Conservation (phyloP, 2,888 invertebrate species). For the Drosophila kokeensis region DNA sequence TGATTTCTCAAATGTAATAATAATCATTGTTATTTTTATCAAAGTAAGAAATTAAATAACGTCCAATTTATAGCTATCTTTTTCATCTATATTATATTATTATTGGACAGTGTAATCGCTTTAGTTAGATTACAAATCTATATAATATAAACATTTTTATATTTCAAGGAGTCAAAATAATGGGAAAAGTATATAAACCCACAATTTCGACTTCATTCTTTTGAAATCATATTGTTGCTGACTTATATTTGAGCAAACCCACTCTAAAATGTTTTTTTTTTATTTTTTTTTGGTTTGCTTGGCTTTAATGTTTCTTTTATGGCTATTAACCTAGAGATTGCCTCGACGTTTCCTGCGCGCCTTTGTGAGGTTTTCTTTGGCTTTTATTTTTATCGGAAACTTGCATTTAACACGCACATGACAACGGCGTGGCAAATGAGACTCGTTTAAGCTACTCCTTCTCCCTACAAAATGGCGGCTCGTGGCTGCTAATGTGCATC, state of each 20-base stretch:
- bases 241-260: slow-evolving; percentile 1
- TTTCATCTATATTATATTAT: no score
- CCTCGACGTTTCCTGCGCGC: slow-evolving; percentile 24
- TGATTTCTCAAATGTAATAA: background rate
- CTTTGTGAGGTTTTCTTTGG: slow-evolving; percentile 16
- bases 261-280: background rate
- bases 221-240: background rate
- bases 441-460: slow-evolving; percentile 13
- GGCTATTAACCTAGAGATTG: slow-evolving; percentile 49
- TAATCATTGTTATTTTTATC: background rate
- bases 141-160: background rate
- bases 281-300: slow-evolving; percentile 23
- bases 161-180: background rate
- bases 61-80: background rate
- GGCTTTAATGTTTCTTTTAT: slow-evolving; percentile 49
- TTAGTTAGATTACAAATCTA: background rate
- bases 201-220: background rate
- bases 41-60: background rate
- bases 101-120: no score
- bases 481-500: slow-evolving; percentile 4
- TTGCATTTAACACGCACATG: slow-evolving; percentile 75
- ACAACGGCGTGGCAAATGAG: slow-evolving; percentile 41
- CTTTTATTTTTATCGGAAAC: slow-evolving; percentile 59
- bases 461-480: slow-evolving; percentile 37
- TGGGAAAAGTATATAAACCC: background rate